A percentile compares a stretch with the other conserved stretches of the same genome.
Evolutionary conservation across 2,888 invertebrate species (phyloP).

Genomic region (Torymus tubicola): DNA sequence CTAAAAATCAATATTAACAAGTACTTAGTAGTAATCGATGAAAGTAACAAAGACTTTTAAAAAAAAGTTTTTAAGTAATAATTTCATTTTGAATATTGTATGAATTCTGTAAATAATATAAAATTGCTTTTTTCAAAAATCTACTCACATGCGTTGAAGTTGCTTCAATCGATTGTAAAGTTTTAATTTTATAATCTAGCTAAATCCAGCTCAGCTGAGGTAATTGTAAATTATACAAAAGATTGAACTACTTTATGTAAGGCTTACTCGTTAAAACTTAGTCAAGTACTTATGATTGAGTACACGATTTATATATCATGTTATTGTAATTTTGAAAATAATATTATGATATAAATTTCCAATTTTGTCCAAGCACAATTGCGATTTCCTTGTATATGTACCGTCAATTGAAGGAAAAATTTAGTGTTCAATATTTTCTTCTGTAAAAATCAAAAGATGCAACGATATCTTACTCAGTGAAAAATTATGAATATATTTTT

Average conservation of each 20-base stretch:
- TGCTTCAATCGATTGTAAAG: conserved; percentile 21
- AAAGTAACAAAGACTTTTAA: conserved; percentile 44
- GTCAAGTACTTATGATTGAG: conserved; percentile 32
- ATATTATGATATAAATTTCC: conserved; percentile 1
- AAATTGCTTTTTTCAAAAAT: conserved; percentile 25
- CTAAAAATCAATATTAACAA: conserved; percentile 36
- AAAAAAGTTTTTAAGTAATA: conserved; percentile 17
- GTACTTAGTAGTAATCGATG: conserved; percentile 43
- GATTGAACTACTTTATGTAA: conserved; percentile 30
- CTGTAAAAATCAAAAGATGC: conserved; percentile 21
- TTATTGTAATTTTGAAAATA: conserved; percentile 14
- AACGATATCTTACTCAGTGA: conserved; percentile 8
- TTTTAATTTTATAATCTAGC: conserved; percentile 21
- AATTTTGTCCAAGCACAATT: conserved; percentile 32
- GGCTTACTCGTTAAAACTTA: conserved; percentile 26
- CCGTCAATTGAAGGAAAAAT: neutral
- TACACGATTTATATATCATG: conserved; percentile 32
- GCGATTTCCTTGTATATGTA: conserved; percentile 1
- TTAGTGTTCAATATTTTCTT: neutral
- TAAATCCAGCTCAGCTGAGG: neutral
- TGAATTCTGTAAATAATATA: conserved; percentile 47
- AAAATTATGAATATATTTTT: conserved; percentile 34
- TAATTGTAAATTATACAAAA: conserved; percentile 8
- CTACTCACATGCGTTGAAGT: neutral
- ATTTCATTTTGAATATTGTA: conserved; percentile 26